These are phyloP conservation scores for Pelodytes ibericus DNA, from an alignment of 2,797 vertebrate species.

Conservation along the genomic window DNA sequence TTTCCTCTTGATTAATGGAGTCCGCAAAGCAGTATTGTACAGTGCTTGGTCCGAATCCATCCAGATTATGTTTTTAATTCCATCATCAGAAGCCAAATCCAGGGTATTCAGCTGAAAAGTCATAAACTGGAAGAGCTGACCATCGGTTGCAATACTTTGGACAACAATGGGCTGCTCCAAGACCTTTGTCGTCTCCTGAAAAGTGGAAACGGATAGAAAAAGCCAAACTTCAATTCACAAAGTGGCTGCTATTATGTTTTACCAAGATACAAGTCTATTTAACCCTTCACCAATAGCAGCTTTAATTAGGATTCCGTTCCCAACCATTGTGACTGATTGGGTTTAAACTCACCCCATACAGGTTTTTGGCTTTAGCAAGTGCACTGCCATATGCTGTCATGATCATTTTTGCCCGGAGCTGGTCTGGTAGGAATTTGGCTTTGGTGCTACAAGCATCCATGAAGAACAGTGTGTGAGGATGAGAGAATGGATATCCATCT, in stretches of 20 bases:
- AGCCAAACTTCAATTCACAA: no score
- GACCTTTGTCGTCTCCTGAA: slow-evolving; percentile 38
- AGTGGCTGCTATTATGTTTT: no score
- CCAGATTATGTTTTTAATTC: slow-evolving; percentile 92
- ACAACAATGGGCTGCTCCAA: slow-evolving; percentile 85
- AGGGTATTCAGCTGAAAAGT: slow-evolving; percentile 94
- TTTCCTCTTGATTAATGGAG: slow-evolving; percentile 80
- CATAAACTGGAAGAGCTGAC: slow-evolving; percentile 87
- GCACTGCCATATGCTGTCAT: slow-evolving; percentile 91
- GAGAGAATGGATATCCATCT: slow-evolving; percentile 78
- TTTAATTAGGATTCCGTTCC: no score
- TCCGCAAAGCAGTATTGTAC: slow-evolving; percentile 81
- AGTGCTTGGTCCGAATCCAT: slow-evolving; percentile 83
- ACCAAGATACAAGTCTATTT: no score
- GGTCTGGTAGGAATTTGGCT: slow-evolving; percentile 76
- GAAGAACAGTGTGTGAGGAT: slow-evolving; percentile 88
- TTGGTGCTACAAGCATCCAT: slow-evolving; percentile 67
- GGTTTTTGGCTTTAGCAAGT: slow-evolving; percentile 78
- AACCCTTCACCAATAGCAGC: no score
- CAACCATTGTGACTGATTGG: no score
- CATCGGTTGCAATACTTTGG: slow-evolving; percentile 87
- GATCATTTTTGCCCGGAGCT: slow-evolving; percentile 89
- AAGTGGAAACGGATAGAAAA: no score
- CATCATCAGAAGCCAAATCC: slow-evolving; percentile 75
- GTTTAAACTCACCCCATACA: slow-evolving; percentile 80